A percentile compares a stretch with the other conserved stretches of the same genome.
Conservation (phyloP, 1,140 invertebrate species). For the Monomorium pharaonis region DNA sequence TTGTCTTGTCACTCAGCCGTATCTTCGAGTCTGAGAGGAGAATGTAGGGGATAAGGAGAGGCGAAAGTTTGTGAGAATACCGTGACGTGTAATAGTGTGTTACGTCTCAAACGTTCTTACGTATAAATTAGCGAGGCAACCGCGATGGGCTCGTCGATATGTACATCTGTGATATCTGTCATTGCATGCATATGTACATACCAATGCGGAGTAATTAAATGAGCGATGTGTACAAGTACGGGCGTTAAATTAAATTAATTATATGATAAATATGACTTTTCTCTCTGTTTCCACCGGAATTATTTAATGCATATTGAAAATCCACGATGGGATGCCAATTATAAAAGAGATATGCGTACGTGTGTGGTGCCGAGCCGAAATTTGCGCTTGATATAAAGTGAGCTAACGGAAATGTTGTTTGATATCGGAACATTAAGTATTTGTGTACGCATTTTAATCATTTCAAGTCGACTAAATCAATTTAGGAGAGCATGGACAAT, state of each 20-base stretch:
- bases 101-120: not conserved
- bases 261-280: constrained; percentile 46
- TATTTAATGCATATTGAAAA: constrained; percentile 24
- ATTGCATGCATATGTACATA: not conserved
- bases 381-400: not conserved
- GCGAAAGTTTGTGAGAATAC: not conserved
- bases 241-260: constrained; percentile 40
- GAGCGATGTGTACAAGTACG: not conserved
- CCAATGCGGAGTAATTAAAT: constrained; percentile 22
- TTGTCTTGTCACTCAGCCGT: not conserved
- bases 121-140: constrained; percentile 1
- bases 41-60: not conserved
- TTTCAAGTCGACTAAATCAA: not conserved
- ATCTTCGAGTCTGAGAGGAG: not conserved
- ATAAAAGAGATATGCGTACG: not conserved
- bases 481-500: not conserved
- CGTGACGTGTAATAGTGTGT: too few species aligned
- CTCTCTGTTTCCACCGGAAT: not conserved
- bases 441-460: not conserved
- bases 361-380: not conserved
- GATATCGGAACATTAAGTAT: not conserved
- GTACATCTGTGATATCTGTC: constrained; percentile 24
- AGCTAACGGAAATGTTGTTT: not conserved
- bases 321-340: constrained; percentile 3
- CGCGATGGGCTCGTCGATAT: constrained; percentile 5